phyloP scores from a whole-genome alignment of 2,797 vertebrate genomes.

The Aplochiton taeniatus region DNA sequence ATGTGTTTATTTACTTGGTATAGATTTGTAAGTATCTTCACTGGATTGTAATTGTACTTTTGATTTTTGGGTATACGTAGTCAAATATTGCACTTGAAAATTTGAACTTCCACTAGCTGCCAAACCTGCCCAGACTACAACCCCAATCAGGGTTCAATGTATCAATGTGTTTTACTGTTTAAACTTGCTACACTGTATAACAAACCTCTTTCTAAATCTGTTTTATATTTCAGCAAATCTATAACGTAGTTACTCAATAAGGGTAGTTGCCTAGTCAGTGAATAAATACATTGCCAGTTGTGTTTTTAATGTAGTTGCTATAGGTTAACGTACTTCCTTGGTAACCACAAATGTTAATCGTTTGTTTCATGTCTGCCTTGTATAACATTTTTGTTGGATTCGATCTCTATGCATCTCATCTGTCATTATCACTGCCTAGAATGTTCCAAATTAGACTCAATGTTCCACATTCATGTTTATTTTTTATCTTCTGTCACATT shows the following conservation, averaged over 20 bases:
- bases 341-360: conserved; percentile 7
- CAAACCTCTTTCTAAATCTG: conserved; percentile 32
- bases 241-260: conserved; percentile 32
- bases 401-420: conserved; percentile 48
- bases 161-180: conserved; percentile 34
- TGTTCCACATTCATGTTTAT: conserved; percentile 30
- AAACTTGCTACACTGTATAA: conserved; percentile 13
- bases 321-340: conserved; percentile 29
- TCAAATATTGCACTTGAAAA: conserved; percentile 43
- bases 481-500: conserved; percentile 35
- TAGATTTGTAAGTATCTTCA: conserved; percentile 9
- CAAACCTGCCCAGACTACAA: conserved; percentile 34
- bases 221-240: conserved; percentile 37
- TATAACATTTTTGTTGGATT: conserved; percentile 18
- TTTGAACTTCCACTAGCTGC: conserved; percentile 47
- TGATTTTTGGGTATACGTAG: conserved; percentile 33
- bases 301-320: background rate
- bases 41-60: conserved; percentile 19
- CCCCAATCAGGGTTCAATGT: conserved; percentile 34
- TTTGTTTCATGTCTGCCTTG: conserved; percentile 30
- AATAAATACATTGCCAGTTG: too few relatives aligned
- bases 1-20: conserved; percentile 44
- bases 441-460: conserved; percentile 11
- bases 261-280: conserved; percentile 1
- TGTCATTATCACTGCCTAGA: conserved; percentile 48